Conservation (phyloP, 2,888 invertebrate species). For the Lasioglossum malachurum region DNA sequence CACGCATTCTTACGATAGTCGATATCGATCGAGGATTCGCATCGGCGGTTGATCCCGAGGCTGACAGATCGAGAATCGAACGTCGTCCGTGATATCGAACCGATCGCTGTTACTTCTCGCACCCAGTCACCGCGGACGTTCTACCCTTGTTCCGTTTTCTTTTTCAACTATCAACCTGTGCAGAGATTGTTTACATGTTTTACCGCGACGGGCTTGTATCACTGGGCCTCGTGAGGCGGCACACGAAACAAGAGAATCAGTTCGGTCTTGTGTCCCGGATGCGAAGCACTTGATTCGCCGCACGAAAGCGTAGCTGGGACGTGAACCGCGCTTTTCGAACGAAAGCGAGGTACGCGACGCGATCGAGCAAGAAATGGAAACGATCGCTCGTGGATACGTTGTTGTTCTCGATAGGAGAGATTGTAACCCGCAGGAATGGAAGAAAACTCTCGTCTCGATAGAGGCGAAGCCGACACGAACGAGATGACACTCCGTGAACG, state of each 20-base stretch:
- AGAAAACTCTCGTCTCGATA: slow-evolving; percentile 4
- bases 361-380: not conserved
- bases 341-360: not conserved
- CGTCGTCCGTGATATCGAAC: slow-evolving; percentile 42
- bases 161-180: not conserved
- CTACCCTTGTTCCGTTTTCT: slow-evolving; percentile 19
- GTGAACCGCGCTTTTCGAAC: slow-evolving; percentile 41
- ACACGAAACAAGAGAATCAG: not conserved
- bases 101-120: slow-evolving; percentile 42
- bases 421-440: not conserved
- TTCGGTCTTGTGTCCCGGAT: slow-evolving; percentile 11
- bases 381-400: not conserved
- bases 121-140: slow-evolving; percentile 21
- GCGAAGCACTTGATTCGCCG: slow-evolving; percentile 32
- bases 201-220: slow-evolving; percentile 19
- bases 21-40: slow-evolving; percentile 57
- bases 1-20: slow-evolving; percentile 57
- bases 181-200: slow-evolving; percentile 46
- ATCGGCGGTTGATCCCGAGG: slow-evolving; percentile 56
- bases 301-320: slow-evolving; percentile 23
- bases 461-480: slow-evolving; percentile 44
- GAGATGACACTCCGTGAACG: slow-evolving; percentile 78
- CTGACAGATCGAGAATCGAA: slow-evolving; percentile 61
- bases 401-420: not conserved
- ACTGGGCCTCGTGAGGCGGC: slow-evolving; percentile 32